phyloP scores from a whole-genome alignment of 37 sponge, comb jelly and placozoan species.

The Axinella damicornis region DNA sequence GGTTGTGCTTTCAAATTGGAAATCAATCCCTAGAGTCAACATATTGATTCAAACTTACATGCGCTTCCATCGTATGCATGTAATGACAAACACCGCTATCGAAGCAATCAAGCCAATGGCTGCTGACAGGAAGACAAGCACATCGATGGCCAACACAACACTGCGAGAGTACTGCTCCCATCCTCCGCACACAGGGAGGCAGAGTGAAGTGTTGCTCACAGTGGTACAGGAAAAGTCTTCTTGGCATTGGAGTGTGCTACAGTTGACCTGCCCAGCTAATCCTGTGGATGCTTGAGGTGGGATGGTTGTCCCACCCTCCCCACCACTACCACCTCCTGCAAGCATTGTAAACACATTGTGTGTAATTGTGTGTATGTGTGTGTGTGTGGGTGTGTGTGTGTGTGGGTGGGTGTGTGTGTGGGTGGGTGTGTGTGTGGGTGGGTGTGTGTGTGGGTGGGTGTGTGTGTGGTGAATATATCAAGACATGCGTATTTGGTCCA shows the following conservation, averaged over 20 bases:
- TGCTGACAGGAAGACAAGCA: neutral
- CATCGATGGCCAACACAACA: neutral
- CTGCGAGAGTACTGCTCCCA: neutral
- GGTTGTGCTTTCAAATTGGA: too few species aligned
- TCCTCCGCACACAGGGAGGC: neutral
- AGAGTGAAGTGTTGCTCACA: neutral
- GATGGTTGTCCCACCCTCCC: too few species aligned
- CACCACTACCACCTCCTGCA: too few species aligned
- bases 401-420: too few species aligned
- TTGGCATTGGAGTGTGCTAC: too few species aligned
- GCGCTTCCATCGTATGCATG: constrained; percentile 11
- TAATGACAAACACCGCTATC: constrained; percentile 26
- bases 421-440: too few species aligned
- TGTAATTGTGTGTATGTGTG: too few species aligned
- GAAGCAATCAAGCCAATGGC: constrained; percentile 13
- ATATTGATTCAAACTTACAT: constrained; percentile 18
- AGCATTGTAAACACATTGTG: too few species aligned
- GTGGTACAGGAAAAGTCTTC: neutral
- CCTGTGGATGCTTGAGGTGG: neutral
- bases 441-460: too few species aligned
- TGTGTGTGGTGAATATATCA: too few species aligned
- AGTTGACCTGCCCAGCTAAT: neutral
- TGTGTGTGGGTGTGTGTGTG: too few species aligned
- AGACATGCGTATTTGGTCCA: neutral
- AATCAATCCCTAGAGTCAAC: too few species aligned